Base-by-base conservation (phyloP, 2,113 vertebrate genomes). In the Zosterops lateralis region DNA sequence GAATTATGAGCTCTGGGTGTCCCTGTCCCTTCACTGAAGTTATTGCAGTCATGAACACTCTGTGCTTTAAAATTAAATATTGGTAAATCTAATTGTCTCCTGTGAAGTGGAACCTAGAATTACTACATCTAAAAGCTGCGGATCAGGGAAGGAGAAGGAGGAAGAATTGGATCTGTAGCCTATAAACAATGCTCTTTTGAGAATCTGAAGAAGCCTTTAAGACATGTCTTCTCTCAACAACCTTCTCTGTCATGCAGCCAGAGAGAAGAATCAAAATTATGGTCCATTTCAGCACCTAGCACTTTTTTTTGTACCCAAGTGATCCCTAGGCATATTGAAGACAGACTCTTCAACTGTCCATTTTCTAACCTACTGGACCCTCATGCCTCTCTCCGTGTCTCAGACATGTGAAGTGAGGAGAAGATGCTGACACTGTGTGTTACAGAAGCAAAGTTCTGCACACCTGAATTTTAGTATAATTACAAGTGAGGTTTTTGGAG, bases 21-120 rank as follows among this genome's bases (percentile, higher is more conserved):
- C 72, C 72, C 67, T 0, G 10, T 91, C 77, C 45, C 67, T 94
- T 87, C 48, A 29, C 57, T 57, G 61, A 93, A 93, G 87, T 96
- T 96, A 92, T 95, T 97, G 81, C 66, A 72, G 82, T 91, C 81
- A 92, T 93, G 85, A 93, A 95, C 87, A 89, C 26, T 73, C 58
- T 68, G 70, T 95, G 77, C 82, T 96, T 94, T 93, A 94, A 94
- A 97, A 96, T 96, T 97, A 97, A 97, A 96, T 97, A 96, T 96
- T 96, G 90, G 87, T 95, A 96, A 97, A 97, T 96, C 79, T 97
- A 96, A 96, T 96, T 97, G 96, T 95, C 85, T 96, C 67, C 79
- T 92, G 51, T 92, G 95, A 96, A 94, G 92, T 89, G 84, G 82
- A 96, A 96, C 82, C 53, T 77, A 54, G 84, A 87, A 91, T 94